phyloP scores from a whole-genome alignment of 1,140 invertebrate genomes.

The Thaumatotibia leucotreta region DNA sequence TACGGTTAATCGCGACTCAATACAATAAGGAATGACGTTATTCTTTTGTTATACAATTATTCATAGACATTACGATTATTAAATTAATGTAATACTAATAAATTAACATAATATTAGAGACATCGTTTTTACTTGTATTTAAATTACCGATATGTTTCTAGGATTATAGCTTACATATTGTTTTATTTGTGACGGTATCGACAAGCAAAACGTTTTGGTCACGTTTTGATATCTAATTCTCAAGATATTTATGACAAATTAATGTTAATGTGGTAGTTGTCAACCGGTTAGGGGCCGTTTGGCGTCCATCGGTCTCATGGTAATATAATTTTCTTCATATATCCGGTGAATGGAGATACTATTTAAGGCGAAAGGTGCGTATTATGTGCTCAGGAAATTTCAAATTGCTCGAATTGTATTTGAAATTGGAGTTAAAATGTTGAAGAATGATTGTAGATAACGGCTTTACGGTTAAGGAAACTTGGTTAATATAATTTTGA shows the following conservation, averaged over 20 bases:
- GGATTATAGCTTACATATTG: not conserved
- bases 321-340: conserved; percentile 3
- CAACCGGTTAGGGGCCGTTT: not conserved
- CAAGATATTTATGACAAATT: not conserved
- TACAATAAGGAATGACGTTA: too few relatives aligned
- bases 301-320: not conserved
- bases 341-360: not conserved
- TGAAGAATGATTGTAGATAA: too few relatives aligned
- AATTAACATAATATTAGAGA: not conserved
- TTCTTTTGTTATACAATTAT: too few relatives aligned
- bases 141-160: not conserved
- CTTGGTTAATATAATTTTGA: too few relatives aligned
- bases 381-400: too few relatives aligned
- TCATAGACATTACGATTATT: not conserved
- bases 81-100: not conserved
- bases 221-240: not conserved
- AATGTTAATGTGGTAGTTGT: not conserved
- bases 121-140: not conserved
- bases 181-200: not conserved
- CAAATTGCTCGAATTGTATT: too few relatives aligned
- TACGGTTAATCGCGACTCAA: too few relatives aligned
- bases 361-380: too few relatives aligned
- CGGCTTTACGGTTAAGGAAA: too few relatives aligned
- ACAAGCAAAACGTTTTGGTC: conserved; percentile 6
- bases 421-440: too few relatives aligned